A percentile compares a stretch with the other conserved stretches of the same genome.
Conservation (phyloP, 2,797 vertebrate species). For the Cirrhinus mrigala region DNA sequence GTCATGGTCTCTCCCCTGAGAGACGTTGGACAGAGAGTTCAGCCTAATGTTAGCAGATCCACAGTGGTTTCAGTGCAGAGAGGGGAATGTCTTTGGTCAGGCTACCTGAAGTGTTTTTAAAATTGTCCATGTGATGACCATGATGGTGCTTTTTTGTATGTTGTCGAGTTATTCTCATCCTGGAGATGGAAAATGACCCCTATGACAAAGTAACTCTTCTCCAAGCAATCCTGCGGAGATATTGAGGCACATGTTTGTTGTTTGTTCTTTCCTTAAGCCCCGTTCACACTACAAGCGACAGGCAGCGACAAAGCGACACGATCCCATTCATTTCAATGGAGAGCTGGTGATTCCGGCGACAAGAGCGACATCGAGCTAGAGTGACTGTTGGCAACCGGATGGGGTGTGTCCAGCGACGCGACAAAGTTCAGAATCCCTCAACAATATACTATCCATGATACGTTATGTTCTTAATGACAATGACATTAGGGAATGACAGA, state of each 20-base stretch:
- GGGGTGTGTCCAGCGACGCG: no score
- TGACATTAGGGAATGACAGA: no score
- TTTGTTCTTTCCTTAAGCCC: neutral
- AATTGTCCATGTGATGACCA: neutral
- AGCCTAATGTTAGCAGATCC: neutral
- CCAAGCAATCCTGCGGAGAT: neutral
- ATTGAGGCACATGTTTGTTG: accelerated
- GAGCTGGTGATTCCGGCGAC: no score
- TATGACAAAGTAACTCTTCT: neutral
- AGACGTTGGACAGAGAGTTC: neutral
- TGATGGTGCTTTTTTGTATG: neutral
- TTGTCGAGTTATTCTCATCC: neutral
- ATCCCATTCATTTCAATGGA: no score
- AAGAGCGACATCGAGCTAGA: no score
- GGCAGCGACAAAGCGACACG: no score
- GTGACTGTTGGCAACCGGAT: no score
- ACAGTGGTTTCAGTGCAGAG: neutral
- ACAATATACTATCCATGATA: no score
- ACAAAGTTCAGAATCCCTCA: no score
- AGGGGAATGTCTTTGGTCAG: neutral
- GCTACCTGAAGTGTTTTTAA: neutral
- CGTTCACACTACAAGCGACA: no score
- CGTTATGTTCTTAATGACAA: no score
- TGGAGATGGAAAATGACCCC: neutral
- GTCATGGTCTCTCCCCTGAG: no score